Evolutionary conservation across 2,888 invertebrate species (phyloP), one percentile per base, ranked within the genome.

Genomic region (Tenthredo livida): DNA sequence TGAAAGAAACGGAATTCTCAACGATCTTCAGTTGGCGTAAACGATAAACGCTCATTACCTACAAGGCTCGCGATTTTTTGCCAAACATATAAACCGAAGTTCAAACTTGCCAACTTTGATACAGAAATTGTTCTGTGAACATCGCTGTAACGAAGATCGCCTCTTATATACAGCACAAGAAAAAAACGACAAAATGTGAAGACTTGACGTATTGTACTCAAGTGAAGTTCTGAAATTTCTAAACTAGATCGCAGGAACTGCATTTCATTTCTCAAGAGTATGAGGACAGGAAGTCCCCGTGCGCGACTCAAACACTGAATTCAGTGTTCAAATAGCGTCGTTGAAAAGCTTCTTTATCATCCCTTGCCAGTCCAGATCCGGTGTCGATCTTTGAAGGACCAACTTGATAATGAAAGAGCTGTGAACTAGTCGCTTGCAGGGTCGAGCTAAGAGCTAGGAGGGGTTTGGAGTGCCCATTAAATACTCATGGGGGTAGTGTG

Each of bases 401-500:
- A 17, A 21, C 1, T 29, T 33, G 67, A 73, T 73, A 21, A 73
- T 73, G 73, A 43, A 73, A 21, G 43, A 73, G 73, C 10, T n/a
- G 10, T 73, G 43, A 73, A 21, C 21, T 10, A 73, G 43, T 25
- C 43, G 40, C 21, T 77, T 54, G 33, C 50, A 50, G 40, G 33
- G 37, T 70, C 33, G 40, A 70, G 37, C 61, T 21, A 25, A 61
- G 21, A 25, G 25, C 25, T 12, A 33, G 40, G n/a, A 50, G 33
- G 50, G 77, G 77, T 77, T 54, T 50, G n/a, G 54, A 50, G 40
- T 67, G 25, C 47, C 25, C 47, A 47, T 43, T 43, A 83, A 47
- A 75, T 43, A 84, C 75, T 73, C 85, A 85, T 85, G 85, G 85
- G 85, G 85, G 75, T 61, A 47, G 75, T 29, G 21, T 83, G 61